Percentiles rank a stretch among this genome's conserved stretches.
Evolutionary conservation across 2,113 vertebrate species (phyloP).

Genomic region (Phylloscopus whistleri): DNA sequence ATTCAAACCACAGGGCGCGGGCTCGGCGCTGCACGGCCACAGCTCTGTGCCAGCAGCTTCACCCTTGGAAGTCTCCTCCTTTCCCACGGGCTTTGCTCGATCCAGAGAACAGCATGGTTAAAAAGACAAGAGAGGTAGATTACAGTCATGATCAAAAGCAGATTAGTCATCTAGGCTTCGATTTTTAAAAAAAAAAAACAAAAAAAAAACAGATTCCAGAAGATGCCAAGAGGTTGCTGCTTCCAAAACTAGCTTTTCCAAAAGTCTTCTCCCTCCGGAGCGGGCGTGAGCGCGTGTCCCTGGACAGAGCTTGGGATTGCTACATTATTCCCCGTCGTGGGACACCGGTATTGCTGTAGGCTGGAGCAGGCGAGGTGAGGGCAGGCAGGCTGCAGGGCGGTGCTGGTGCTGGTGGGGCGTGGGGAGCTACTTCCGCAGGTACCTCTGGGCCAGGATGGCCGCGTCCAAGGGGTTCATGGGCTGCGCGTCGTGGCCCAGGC

Average conservation of each 20-base stretch:
- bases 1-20: conserved; percentile 79
- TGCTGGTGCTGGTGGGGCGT: conserved; percentile 20
- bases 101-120: conserved; percentile 82
- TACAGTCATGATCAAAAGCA: conserved; percentile 85
- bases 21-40: conserved; percentile 11
- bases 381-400: conserved; percentile 13
- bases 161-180: conserved; percentile 74
- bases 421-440: conserved; percentile 85
- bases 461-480: conserved; percentile 94
- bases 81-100: conserved; percentile 50
- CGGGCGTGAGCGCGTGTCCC: conserved; percentile 41
- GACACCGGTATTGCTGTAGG: conserved; percentile 73
- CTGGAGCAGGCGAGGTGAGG: conserved; percentile 53
- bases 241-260: conserved; percentile 53
- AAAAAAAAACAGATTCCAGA: conserved; percentile 55
- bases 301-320: conserved; percentile 69
- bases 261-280: conserved; percentile 44
- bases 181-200: conserved; percentile 67
- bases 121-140: conserved; percentile 94
- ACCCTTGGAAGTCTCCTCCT: conserved; percentile 3
- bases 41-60: conserved; percentile 58
- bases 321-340: conserved; percentile 77
- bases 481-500: conserved; percentile 93
- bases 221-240: conserved; percentile 71
- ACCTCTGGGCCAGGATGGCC: conserved; percentile 93